A percentile compares a stretch with the other conserved stretches of the same genome.
These are phyloP conservation scores for Apodemus agrarius DNA, from an alignment of 2,797 vertebrate genomes.

Conservation along the genomic window DNA sequence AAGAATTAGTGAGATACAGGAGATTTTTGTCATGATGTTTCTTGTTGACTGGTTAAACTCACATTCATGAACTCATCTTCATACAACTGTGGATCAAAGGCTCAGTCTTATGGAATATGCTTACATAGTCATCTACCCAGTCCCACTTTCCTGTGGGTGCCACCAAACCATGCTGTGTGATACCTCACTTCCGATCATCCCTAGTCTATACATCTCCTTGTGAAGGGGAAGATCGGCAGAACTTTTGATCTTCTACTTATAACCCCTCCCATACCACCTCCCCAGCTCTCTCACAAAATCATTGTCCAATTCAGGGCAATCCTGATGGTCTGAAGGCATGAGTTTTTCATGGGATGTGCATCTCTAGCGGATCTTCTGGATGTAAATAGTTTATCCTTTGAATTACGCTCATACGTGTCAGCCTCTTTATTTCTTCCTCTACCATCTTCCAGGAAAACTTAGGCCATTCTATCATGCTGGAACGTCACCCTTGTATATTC, in stretches of 20 bases:
- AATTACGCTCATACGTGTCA: fast-evolving
- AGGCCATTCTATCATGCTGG: neutral
- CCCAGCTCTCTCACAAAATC: neutral
- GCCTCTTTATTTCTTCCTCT: neutral
- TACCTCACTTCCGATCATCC: neutral
- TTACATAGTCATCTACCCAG: neutral
- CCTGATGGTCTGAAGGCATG: neutral
- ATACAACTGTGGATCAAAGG: neutral
- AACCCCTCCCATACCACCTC: neutral
- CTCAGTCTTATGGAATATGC: neutral
- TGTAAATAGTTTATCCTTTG: neutral
- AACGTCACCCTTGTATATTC: neutral
- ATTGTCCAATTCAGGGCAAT: neutral
- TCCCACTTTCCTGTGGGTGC: fast-evolving
- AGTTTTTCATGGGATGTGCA: neutral
- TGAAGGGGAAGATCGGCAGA: neutral
- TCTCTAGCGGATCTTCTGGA: neutral
- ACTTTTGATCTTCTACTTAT: neutral
- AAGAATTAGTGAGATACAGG: neutral
- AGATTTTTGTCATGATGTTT: neutral
- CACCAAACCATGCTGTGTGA: neutral
- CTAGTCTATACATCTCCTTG: neutral
- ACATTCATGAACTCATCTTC: neutral
- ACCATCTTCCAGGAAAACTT: neutral
- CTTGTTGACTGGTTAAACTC: neutral